phyloP scores from a whole-genome alignment of 2,113 vertebrate genomes.

The Plecotus auritus region DNA sequence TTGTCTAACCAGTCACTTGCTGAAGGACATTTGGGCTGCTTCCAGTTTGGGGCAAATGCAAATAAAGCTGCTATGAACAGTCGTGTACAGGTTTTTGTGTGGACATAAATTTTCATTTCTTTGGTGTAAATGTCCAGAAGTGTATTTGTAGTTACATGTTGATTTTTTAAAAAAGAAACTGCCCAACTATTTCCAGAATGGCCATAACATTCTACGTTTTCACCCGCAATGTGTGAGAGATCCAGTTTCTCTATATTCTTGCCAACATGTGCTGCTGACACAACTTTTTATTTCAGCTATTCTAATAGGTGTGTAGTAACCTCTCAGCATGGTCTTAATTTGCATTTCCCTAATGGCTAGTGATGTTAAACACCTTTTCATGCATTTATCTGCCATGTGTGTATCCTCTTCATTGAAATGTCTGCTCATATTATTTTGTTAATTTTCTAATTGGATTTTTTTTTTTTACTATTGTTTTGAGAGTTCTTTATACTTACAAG shows the following conservation, averaged over 20 bases:
- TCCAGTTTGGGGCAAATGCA: not conserved
- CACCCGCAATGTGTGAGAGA: not conserved
- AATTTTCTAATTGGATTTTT: not conserved
- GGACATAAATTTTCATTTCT: not conserved
- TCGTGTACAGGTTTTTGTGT: not conserved
- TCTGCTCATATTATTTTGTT: not conserved
- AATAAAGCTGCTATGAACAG: not conserved
- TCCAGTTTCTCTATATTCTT: not conserved
- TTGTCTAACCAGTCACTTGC: not conserved
- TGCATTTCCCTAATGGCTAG: not conserved
- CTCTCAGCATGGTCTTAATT: not conserved
- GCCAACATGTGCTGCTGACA: not conserved
- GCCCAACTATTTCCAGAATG: not conserved
- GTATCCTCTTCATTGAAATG: not conserved
- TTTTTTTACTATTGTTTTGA: not conserved
- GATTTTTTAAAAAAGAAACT: not conserved
- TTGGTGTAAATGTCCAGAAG: not conserved
- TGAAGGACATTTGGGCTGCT: not conserved
- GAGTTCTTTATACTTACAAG: not conserved
- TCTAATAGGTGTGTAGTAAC: not conserved
- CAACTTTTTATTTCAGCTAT: not conserved
- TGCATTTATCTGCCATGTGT: not conserved
- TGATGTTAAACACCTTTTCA: not conserved
- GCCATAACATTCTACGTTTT: not conserved
- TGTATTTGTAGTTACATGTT: not conserved